A percentile compares a stretch with the other conserved stretches of the same genome.
Conservation (phyloP, 1,140 invertebrate species). For the Asbolus verrucosus region DNA sequence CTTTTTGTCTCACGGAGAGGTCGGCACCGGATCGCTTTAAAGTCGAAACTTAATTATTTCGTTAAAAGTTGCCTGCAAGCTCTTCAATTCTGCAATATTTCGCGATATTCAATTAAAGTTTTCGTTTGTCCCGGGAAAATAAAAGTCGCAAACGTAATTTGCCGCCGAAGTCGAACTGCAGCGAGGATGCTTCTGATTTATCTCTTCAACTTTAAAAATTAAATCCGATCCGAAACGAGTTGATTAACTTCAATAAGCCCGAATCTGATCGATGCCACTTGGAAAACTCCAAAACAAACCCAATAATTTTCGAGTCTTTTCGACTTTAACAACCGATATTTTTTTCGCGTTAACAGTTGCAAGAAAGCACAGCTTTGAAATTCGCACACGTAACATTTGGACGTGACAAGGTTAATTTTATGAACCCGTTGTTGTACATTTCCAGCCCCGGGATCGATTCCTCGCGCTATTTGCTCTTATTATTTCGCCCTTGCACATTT, state of each 20-base stretch:
- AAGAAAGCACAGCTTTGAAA: constrained; percentile 49
- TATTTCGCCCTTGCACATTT: neutral
- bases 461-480: constrained; percentile 5
- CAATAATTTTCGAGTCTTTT: constrained; percentile 41
- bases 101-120: constrained; percentile 30
- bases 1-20: constrained; percentile 21
- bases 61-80: neutral
- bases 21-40: neutral
- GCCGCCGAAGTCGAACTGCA: neutral
- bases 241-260: constrained; percentile 49
- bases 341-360: constrained; percentile 49
- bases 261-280: constrained; percentile 45
- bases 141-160: constrained; percentile 17
- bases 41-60: constrained; percentile 30
- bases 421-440: constrained; percentile 42
- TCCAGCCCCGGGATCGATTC: constrained; percentile 22
- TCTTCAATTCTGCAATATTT: constrained; percentile 11
- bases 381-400: constrained; percentile 54
- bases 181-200: neutral
- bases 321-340: constrained; percentile 43
- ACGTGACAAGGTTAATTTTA: constrained; percentile 54
- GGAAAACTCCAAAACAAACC: constrained; percentile 50
- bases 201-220: constrained; percentile 26
- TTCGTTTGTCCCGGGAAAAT: neutral
- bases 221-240: constrained; percentile 45